These are phyloP conservation scores for Pempheris klunzingeri DNA, from an alignment of 2,797 vertebrate genomes.

Conservation along the genomic window DNA sequence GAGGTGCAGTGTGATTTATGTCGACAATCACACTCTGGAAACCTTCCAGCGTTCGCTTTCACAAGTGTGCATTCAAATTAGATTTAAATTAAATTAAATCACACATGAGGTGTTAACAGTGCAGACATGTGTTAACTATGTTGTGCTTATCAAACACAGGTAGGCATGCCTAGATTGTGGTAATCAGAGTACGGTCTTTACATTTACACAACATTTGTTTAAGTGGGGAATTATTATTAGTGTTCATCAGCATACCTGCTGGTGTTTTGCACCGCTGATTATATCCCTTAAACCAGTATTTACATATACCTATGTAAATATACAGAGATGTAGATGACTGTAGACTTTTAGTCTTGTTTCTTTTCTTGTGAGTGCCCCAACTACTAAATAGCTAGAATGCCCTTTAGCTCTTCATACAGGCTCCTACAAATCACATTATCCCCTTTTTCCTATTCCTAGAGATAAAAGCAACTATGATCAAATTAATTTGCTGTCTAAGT, in stretches of 20 bases:
- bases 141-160: too few species aligned
- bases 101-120: too few species aligned
- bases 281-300: too few species aligned
- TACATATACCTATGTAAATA: too few species aligned
- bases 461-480: background rate
- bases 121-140: too few species aligned
- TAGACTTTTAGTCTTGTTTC: background rate
- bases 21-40: conserved; percentile 30
- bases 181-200: too few species aligned
- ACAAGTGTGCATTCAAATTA: background rate
- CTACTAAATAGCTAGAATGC: background rate
- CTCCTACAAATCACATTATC: conserved; percentile 3
- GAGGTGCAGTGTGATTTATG: conserved; percentile 44
- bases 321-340: too few species aligned
- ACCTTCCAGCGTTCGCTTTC: conserved; percentile 26
- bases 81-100: conserved; percentile 17
- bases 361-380: background rate
- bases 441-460: background rate
- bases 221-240: too few species aligned
- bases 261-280: too few species aligned
- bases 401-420: background rate
- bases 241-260: too few species aligned
- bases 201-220: too few species aligned
- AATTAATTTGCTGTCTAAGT: background rate
- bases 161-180: too few species aligned